Conservation (phyloP, 2,888 invertebrate species). For the Macaria notata region DNA sequence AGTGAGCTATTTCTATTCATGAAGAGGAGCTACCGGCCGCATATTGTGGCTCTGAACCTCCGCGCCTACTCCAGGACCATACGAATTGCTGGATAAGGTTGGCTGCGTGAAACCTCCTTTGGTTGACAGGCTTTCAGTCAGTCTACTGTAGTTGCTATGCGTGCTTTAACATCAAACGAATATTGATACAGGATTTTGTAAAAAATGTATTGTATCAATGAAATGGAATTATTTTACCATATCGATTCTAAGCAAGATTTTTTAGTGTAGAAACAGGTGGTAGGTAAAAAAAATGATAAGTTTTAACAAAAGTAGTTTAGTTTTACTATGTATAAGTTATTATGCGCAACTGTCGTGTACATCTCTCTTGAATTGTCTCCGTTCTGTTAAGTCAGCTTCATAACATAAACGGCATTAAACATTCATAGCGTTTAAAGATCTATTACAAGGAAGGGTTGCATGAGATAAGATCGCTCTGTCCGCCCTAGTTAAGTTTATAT, state of each 20-base stretch:
- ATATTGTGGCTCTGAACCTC: slow-evolving; percentile 32
- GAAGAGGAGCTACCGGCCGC: slow-evolving; percentile 49
- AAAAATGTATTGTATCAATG: neutral
- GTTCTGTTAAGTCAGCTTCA: no score
- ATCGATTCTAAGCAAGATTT: no score
- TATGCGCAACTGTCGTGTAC: no score
- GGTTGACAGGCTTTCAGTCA: no score
- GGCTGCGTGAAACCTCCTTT: neutral
- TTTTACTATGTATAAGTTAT: no score
- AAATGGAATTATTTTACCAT: no score
- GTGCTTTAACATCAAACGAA: neutral
- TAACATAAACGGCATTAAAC: no score
- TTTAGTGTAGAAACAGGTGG: no score
- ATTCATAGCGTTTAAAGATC: no score
- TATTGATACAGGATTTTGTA: neutral
- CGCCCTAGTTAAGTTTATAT: slow-evolving; percentile 1
- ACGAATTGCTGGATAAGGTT: neutral
- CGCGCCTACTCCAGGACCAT: neutral
- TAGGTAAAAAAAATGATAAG: no score
- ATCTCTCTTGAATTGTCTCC: no score
- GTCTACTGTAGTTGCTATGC: neutral
- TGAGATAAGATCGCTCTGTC: neutral
- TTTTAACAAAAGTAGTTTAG: no score
- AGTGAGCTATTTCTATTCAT: slow-evolving; percentile 75
- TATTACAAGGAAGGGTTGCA: slow-evolving; percentile 1